phyloP scores from a whole-genome alignment of 2,888 invertebrate species.

The Napeogenes sylphis region DNA sequence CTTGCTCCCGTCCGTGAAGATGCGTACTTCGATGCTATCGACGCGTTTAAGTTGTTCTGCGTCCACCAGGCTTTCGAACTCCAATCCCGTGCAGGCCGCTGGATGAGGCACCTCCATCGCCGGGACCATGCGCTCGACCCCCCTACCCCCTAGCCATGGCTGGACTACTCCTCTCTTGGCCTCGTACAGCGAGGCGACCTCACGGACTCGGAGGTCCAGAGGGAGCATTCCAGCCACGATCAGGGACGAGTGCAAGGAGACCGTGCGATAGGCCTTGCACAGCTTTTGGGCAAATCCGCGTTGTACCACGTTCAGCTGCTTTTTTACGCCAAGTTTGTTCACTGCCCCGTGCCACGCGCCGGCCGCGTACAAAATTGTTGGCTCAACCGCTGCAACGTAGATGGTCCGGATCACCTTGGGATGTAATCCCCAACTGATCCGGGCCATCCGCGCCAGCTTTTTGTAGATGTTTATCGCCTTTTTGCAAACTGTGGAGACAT shows the following conservation, averaged over 20 bases:
- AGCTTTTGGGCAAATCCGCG: slow-evolving; percentile 26
- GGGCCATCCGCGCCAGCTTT: slow-evolving; percentile 10
- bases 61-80: slow-evolving; percentile 15
- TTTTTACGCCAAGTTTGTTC: slow-evolving; percentile 4
- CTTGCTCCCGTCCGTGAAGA: not conserved
- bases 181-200: slow-evolving; percentile 28
- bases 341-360: slow-evolving; percentile 21
- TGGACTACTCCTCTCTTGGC: slow-evolving; percentile 22
- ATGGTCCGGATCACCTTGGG: slow-evolving; percentile 19
- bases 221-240: slow-evolving; percentile 29
- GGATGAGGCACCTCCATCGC: slow-evolving; percentile 14
- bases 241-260: slow-evolving; percentile 27
- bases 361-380: slow-evolving; percentile 24
- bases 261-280: slow-evolving; percentile 24
- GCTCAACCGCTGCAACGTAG: slow-evolving; percentile 23
- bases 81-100: not conserved
- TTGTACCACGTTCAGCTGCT: slow-evolving; percentile 17
- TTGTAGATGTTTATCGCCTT: slow-evolving; percentile 22
- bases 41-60: not conserved
- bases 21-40: not conserved
- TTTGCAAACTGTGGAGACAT: slow-evolving; percentile 9
- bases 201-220: slow-evolving; percentile 26
- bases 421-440: slow-evolving; percentile 20
- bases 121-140: slow-evolving; percentile 22
- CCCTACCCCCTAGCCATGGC: slow-evolving; percentile 19